Conservation (phyloP, 2,113 vertebrate genomes). For the Varanus salvator region DNA sequence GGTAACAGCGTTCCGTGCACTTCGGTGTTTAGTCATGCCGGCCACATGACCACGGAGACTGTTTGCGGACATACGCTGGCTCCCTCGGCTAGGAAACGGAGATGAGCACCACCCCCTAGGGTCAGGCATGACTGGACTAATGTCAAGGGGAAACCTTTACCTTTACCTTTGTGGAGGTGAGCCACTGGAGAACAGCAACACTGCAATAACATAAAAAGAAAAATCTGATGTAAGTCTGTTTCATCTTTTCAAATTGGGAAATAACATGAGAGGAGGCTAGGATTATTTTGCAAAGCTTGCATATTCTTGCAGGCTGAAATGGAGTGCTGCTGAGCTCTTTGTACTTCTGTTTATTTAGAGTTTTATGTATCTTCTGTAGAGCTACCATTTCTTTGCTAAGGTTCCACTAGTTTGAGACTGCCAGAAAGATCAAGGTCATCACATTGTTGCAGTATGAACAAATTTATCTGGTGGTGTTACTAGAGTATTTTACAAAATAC, state of each 20-base stretch:
- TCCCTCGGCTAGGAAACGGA: too few relatives aligned
- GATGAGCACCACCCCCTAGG: too few relatives aligned
- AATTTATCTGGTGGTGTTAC: background rate
- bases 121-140: too few relatives aligned
- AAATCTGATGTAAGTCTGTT: background rate
- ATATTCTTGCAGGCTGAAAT: background rate
- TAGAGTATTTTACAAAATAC: background rate
- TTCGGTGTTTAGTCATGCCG: too few relatives aligned
- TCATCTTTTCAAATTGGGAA: background rate
- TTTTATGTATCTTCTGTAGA: background rate
- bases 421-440: background rate
- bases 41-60: too few relatives aligned
- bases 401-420: background rate
- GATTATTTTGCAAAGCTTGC: background rate
- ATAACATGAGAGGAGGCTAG: background rate
- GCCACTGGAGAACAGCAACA: background rate
- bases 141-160: too few relatives aligned
- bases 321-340: background rate
- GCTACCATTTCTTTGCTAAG: background rate
- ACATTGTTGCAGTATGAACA: background rate
- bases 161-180: background rate
- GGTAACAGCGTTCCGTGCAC: too few relatives aligned
- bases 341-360: background rate
- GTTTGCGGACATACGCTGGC: too few relatives aligned
- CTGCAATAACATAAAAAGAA: background rate